phyloP scores from a whole-genome alignment of 2,888 invertebrate species.

The Eupithecia inturbata region DNA sequence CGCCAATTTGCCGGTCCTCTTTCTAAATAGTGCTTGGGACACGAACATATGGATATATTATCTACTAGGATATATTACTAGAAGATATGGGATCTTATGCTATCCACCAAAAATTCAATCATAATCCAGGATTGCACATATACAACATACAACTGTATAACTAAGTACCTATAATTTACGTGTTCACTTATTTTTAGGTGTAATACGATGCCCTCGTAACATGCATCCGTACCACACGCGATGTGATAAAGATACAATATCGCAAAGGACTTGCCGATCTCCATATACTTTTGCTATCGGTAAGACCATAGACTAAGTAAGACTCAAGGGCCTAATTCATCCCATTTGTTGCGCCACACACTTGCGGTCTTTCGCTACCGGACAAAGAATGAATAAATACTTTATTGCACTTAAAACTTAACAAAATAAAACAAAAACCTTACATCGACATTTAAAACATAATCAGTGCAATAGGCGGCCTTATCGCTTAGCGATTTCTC shows the following conservation, averaged over 20 bases:
- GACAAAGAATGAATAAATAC: too few relatives aligned
- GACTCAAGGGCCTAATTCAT: not conserved
- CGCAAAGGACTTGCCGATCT: slow-evolving; percentile 63
- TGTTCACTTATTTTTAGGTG: slow-evolving; percentile 42
- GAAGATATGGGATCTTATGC: not conserved
- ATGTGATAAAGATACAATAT: slow-evolving; percentile 63
- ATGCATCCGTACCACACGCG: slow-evolving; percentile 73
- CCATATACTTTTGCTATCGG: slow-evolving; percentile 56
- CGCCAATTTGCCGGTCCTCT: not conserved
- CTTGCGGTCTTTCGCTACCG: not conserved
- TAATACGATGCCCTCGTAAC: slow-evolving; percentile 58
- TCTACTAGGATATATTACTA: not conserved
- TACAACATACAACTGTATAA: too few relatives aligned
- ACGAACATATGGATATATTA: not conserved
- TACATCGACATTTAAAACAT: too few relatives aligned
- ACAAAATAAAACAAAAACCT: too few relatives aligned
- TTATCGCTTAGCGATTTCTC: too few relatives aligned
- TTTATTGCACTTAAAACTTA: too few relatives aligned
- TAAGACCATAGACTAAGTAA: too few relatives aligned
- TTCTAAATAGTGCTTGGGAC: not conserved
- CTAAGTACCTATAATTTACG: not conserved
- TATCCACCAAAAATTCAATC: not conserved
- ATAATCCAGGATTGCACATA: not conserved
- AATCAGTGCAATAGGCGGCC: too few relatives aligned
- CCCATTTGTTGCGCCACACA: too few relatives aligned